A percentile compares a stretch with the other conserved stretches of the same genome.
These are phyloP conservation scores for Arvicanthis niloticus DNA, from an alignment of 2,113 vertebrate species.

Conservation along the genomic window DNA sequence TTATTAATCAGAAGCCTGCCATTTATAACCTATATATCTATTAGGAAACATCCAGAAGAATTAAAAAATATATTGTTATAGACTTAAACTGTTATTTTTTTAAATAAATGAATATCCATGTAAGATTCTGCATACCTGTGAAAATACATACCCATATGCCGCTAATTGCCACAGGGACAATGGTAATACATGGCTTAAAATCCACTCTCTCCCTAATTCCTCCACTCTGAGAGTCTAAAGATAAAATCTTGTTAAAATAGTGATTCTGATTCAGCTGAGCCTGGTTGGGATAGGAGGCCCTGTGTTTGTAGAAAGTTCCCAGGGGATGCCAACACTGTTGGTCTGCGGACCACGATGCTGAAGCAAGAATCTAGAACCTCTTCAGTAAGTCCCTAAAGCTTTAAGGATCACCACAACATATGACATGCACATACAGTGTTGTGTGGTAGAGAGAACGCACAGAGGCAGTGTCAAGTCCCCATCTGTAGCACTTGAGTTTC, in stretches of 20 bases:
- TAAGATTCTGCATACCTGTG: background rate
- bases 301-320: background rate
- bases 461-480: rapidly evolving
- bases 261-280: background rate
- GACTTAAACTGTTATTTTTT: conserved; percentile 13
- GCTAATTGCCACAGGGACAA: background rate
- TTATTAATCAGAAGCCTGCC: conserved; percentile 76
- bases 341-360: background rate
- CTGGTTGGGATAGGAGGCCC: background rate
- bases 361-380: background rate
- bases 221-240: background rate
- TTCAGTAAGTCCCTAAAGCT: background rate
- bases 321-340: background rate
- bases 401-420: background rate
- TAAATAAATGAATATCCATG: background rate
- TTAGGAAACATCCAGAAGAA: conserved; percentile 56
- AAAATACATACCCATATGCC: background rate
- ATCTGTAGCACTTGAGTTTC: background rate
- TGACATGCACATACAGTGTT: rapidly evolving
- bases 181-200: conserved; percentile 27
- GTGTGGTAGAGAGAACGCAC: background rate
- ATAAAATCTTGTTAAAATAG: conserved; percentile 13
- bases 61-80: background rate
- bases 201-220: background rate
- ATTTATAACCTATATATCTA: conserved; percentile 73